Evolutionary conservation across 2,113 vertebrate genomes (phyloP), one percentile per base, ranked within the genome.

Genomic region (Hucho hucho): DNA sequence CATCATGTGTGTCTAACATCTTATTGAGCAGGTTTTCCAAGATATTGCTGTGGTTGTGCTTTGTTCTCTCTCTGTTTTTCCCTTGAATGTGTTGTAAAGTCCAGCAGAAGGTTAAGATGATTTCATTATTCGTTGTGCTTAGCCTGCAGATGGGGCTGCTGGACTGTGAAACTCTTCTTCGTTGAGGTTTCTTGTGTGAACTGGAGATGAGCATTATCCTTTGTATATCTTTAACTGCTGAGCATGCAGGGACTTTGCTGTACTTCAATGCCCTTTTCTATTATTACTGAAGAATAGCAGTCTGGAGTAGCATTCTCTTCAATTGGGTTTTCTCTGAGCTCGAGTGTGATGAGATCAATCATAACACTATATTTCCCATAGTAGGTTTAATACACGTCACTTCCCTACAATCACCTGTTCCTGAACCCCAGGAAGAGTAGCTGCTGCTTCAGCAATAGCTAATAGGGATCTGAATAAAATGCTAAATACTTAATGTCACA

Each of bases 231-330:
- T 18, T 53, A 43, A 43, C 49, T 53, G 49, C 46, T 58, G 59
- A 3, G 28, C 64, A 24, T 43, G 28, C 14, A 53, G 14, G 4
- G 70, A 78, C 61, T 61, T 70, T 65, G 29, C 26, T 75, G 77
- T 76, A 49, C 83, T 85, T 84, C 87, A 82, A 12, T 66, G 72
- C 84, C 82, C 83, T 83, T 26, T 32, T 43, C 37, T 43, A 43
- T 43, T 18, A 80, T 86, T 89, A 83, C 78, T 49, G 72, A 64
- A 1, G 58, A 24, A 61, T 53, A 4, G 26, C 59, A 37, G 37
- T 37, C 37, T 37, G 37, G 7, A 78, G 58, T 74, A 37, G 72
- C 37, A 71, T 81, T 43, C 63, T 22, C 77, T 75, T 69, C 77
- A 43, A 11, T 43, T 43, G 37, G 37, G 22, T 68, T 64, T 84